Evolutionary conservation across 2,113 vertebrate species (phyloP).

Genomic region (Microtus pennsylvanicus): DNA sequence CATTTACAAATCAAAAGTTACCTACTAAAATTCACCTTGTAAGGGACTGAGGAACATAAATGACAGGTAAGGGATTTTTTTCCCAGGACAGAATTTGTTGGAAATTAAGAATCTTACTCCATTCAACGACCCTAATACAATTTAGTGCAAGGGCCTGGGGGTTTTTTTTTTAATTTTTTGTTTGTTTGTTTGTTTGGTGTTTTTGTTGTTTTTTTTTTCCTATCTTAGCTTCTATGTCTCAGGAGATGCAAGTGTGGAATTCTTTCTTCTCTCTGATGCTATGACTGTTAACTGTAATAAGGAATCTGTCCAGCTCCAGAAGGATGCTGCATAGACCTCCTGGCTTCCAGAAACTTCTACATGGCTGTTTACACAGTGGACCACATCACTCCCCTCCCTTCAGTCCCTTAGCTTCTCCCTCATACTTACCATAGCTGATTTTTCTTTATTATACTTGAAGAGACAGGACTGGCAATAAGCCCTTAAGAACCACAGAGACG

Average conservation of each 20-base stretch:
- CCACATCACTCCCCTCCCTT: neutral
- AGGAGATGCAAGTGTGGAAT: neutral
- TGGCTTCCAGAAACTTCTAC: neutral
- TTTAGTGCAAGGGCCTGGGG: neutral
- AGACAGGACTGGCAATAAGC: neutral
- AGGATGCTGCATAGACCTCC: neutral
- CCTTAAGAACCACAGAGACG: neutral
- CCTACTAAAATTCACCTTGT: neutral
- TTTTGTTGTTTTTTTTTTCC: neutral
- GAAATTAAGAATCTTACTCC: neutral
- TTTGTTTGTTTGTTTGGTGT: no score
- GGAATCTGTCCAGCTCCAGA: neutral
- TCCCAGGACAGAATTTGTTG: neutral
- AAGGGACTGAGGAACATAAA: neutral
- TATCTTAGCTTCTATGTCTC: neutral
- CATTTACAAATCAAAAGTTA: neutral
- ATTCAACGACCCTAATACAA: neutral
- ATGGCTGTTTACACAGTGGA: neutral
- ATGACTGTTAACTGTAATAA: neutral
- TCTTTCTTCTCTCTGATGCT: neutral
- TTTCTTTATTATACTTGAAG: neutral
- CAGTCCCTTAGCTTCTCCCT: neutral
- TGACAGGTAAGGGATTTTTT: neutral
- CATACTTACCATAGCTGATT: neutral
- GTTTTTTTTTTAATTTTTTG: no score